phyloP scores from a whole-genome alignment of 2,113 vertebrate genomes.

The Genyomyrus donnyi region DNA sequence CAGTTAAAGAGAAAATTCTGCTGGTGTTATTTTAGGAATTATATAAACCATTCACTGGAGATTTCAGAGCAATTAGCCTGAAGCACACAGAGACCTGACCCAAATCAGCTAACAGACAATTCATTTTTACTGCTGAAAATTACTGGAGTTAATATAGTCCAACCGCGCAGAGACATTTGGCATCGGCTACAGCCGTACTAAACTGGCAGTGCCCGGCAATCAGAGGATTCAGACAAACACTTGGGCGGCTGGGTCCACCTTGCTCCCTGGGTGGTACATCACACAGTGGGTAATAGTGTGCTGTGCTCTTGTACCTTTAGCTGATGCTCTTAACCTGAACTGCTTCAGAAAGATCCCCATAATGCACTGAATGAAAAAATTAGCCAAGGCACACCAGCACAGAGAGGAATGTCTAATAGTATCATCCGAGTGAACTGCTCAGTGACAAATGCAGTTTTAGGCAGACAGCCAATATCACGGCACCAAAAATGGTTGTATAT shows the following conservation, averaged over 20 bases:
- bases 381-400: not conserved
- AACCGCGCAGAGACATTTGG: not conserved
- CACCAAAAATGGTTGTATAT: not conserved
- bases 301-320: not conserved
- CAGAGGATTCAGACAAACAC: not conserved
- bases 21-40: constrained; percentile 31
- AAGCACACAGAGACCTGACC: constrained; percentile 27
- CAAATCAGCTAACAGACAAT: constrained; percentile 17
- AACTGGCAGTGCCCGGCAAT: not conserved
- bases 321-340: not conserved
- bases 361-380: not conserved
- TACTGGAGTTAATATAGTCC: not conserved
- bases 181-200: not conserved
- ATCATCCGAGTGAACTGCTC: not conserved
- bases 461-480: not conserved
- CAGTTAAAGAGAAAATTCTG: constrained; percentile 11
- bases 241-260: not conserved
- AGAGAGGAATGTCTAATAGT: not conserved
- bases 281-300: not conserved
- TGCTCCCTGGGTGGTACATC: not conserved
- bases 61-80: constrained; percentile 38
- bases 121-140: not conserved
- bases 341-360: not conserved
- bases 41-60: constrained; percentile 7
- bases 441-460: not conserved